Percentiles rank a stretch among this genome's conserved stretches.
Evolutionary conservation across 2,113 vertebrate genomes (phyloP).

Genomic region (Hemiprocne comata): DNA sequence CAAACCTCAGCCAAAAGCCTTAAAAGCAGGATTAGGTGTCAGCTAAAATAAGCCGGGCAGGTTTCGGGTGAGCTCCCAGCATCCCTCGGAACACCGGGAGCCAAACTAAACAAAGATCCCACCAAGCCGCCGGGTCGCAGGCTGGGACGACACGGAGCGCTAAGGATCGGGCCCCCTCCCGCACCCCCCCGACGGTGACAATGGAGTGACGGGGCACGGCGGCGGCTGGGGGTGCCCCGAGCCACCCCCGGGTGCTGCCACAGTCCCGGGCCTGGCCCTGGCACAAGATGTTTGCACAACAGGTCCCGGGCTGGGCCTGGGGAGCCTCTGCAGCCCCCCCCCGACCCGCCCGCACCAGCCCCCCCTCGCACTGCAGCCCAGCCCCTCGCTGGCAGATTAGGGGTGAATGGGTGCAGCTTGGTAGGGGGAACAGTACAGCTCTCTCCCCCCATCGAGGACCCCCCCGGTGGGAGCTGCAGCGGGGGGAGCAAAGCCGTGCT

Average conservation of each 20-base stretch:
- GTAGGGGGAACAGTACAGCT: no score
- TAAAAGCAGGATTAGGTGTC: background rate
- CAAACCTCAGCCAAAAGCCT: background rate
- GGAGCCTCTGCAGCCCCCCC: background rate
- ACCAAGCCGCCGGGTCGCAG: background rate
- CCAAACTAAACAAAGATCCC: constrained; percentile 12
- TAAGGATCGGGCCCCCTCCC: background rate
- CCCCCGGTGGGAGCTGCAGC: background rate
- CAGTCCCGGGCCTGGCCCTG: background rate
- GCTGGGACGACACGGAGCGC: background rate
- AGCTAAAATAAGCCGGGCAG: background rate
- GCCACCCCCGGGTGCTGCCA: background rate
- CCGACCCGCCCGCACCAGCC: background rate
- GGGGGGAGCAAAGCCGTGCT: background rate
- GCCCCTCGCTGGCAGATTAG: background rate
- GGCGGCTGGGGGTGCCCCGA: background rate
- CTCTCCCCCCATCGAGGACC: background rate
- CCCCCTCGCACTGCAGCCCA: background rate
- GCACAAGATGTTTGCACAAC: background rate
- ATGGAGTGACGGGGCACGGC: background rate
- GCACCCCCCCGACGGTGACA: no score
- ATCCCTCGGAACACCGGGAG: background rate
- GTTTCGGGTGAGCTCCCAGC: background rate
- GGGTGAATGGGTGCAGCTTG: background rate
- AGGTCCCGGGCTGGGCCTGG: background rate